Base-by-base conservation (phyloP, 2,888 invertebrate genomes). In the Orthosia cruda region DNA sequence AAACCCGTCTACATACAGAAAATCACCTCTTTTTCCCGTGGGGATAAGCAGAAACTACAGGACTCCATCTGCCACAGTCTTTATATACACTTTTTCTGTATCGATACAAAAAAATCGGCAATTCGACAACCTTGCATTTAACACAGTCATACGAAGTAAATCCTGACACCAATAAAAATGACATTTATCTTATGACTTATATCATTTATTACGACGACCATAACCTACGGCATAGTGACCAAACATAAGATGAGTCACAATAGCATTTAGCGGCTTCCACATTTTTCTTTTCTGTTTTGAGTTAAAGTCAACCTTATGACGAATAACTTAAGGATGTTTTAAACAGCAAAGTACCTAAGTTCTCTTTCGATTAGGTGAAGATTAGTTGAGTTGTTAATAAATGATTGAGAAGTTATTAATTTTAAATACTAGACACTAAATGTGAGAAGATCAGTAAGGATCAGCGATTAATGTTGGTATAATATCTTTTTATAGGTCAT, bases 161-260 rank as follows among this genome's bases (percentile, higher is more conserved):
- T 65, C 52, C 0, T 26, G 12, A 76, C 62, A 32, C 55, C 20
- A 58, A 55, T 23, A 77, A 81, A 74, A 72, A 63, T 76, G 4
- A 77, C 66, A 63, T 79, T 73, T 64, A 57, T 45, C n/a, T 20
- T 20, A n/a, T n/a, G n/a, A n/a, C n/a, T 88, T 85, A 82, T 86
- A 71, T 82, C 20, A 83, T 65, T 74, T 54, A 81, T 90, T 88
- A 75, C 80, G 40, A 68, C 67, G 79, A 58, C 82, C 78, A 71
- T 90, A 90, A 92, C 90, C 91, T 91, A 86, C 81, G 90, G 86
- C 89, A 83, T 89, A 75, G 76, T 71, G 67, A 72, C 67, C 74
- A 69, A 83, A 77, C 55, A 71, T 62, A 32, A 40, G 40, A 64
- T 88, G 84, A 89, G 66, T 88, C 85, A 84, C 45, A 64, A 55